Evolutionary conservation across 1,140 invertebrate species (phyloP).

Genomic region (Zophobas atratus): DNA sequence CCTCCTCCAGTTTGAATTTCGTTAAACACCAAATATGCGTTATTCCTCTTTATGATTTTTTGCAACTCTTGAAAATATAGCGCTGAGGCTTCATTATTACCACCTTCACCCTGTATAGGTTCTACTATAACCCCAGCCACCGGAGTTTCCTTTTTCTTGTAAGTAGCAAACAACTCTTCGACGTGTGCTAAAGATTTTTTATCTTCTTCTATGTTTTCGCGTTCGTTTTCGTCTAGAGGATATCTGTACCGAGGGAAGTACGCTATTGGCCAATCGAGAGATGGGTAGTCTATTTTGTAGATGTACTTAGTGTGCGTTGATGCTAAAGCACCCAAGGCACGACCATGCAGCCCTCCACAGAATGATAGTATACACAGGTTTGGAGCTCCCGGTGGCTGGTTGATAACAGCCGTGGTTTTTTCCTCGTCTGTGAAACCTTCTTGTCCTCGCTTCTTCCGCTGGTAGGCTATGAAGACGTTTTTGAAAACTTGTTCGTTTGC

Average conservation of each 20-base stretch:
- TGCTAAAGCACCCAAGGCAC: slow-evolving; percentile 87
- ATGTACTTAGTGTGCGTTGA: slow-evolving; percentile 95
- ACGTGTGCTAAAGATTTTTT: slow-evolving; percentile 77
- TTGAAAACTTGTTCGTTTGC: slow-evolving; percentile 98
- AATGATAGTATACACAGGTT: slow-evolving; percentile 91
- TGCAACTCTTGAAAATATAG: slow-evolving; percentile 91
- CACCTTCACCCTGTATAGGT: slow-evolving; percentile 97
- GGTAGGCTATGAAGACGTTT: slow-evolving; percentile 84
- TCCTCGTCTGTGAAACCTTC: slow-evolving; percentile 70
- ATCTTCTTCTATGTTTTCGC: slow-evolving; percentile 88
- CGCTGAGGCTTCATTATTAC: slow-evolving; percentile 93
- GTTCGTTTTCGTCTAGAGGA: slow-evolving; percentile 87
- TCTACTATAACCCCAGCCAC: slow-evolving; percentile 97
- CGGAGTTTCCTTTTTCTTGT: slow-evolving; percentile 81
- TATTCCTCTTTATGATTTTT: slow-evolving; percentile 79
- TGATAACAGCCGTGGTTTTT: slow-evolving; percentile 75
- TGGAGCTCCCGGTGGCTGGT: slow-evolving; percentile 87
- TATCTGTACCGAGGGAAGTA: slow-evolving; percentile 92
- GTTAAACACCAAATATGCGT: slow-evolving; percentile 87
- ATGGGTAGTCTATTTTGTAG: slow-evolving; percentile 96
- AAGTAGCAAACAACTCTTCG: slow-evolving; percentile 83
- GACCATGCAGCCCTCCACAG: slow-evolving; percentile 86
- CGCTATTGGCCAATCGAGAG: slow-evolving; percentile 84
- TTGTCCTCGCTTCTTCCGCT: slow-evolving; percentile 80
- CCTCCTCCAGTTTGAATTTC: slow-evolving; percentile 99